Percentiles rank a stretch among this genome's conserved stretches.
phyloP scores from a whole-genome alignment of 2,113 vertebrate species.

The Phalacrocorax aristotelis region DNA sequence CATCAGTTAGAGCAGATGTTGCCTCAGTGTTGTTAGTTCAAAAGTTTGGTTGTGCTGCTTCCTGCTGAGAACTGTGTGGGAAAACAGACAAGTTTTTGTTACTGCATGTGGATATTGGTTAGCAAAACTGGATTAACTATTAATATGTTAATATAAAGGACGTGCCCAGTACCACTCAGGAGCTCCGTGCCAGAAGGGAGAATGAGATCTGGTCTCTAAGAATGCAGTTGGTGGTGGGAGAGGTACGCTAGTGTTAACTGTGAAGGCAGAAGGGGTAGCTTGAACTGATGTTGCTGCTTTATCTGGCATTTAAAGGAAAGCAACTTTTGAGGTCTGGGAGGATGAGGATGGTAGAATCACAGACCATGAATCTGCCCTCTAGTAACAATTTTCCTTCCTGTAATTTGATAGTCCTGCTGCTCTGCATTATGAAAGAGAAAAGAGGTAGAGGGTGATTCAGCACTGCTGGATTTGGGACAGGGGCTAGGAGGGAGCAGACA shows the following conservation, averaged over 20 bases:
- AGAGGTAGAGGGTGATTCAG: not conserved
- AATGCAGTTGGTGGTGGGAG: not conserved
- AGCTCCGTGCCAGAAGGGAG: not conserved
- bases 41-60: not conserved
- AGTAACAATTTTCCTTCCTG: not conserved
- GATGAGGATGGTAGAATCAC: not conserved
- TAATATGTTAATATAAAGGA: not conserved
- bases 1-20: not conserved
- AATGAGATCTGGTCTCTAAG: not conserved
- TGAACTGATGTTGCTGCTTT: not conserved
- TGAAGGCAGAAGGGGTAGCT: not conserved
- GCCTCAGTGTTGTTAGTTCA: not conserved
- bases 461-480: not conserved
- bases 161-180: not conserved
- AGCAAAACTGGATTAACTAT: not conserved
- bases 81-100: not conserved
- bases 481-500: not conserved
- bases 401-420: not conserved
- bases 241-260: not conserved
- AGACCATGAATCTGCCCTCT: not conserved
- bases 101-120: not conserved
- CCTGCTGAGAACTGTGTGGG: not conserved
- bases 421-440: not conserved
- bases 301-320: not conserved
- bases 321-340: not conserved